Conservation (phyloP, 2,888 invertebrate genomes). For the Atethmia centrago region DNA sequence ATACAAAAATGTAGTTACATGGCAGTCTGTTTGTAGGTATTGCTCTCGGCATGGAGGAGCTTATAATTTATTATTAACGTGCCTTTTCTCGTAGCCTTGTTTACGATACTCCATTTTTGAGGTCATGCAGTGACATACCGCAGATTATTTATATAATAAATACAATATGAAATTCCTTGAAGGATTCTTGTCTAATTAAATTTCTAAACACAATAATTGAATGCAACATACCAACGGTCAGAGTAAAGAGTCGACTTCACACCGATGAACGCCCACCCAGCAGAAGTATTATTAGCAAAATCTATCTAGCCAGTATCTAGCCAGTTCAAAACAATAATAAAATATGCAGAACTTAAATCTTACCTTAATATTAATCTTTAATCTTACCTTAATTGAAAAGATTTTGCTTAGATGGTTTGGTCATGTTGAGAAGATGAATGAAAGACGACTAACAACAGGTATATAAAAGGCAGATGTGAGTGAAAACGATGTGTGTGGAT, state of each 20-base stretch:
- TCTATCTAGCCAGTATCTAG: no score
- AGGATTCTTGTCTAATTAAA: no score
- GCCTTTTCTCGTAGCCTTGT: constrained; percentile 25
- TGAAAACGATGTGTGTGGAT: no score
- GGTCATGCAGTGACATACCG: not conserved
- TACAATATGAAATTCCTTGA: constrained; percentile 11
- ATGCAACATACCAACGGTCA: not conserved
- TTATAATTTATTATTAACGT: constrained; percentile 29
- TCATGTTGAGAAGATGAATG: no score
- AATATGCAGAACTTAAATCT: not conserved
- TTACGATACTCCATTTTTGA: not conserved
- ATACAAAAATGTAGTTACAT: not conserved
- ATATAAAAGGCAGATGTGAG: no score
- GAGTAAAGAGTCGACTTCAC: not conserved
- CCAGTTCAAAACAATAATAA: not conserved
- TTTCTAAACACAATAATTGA: not conserved
- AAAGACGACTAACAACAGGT: no score
- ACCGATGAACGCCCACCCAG: no score
- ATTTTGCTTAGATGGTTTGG: no score
- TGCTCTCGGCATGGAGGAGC: not conserved
- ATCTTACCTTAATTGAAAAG: no score
- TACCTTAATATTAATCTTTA: no score
- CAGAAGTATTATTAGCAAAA: not conserved
- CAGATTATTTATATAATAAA: constrained; percentile 28
- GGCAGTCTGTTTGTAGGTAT: not conserved